Evolutionary conservation across 1,140 invertebrate species (phyloP).

Genomic region (Saccostrea cuccullata): DNA sequence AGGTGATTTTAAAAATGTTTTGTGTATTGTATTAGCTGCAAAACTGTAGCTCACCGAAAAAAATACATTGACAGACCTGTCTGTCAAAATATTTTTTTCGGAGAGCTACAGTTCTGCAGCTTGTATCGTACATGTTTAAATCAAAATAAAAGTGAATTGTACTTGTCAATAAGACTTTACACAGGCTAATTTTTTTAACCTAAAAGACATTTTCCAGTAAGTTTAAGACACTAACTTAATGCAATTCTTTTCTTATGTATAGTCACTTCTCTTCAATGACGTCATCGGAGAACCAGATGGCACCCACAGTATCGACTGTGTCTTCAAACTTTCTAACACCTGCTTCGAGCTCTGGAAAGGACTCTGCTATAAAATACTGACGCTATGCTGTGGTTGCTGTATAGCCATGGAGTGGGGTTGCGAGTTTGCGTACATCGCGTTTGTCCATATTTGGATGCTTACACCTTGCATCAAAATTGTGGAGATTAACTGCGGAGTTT

Average conservation of each 20-base stretch:
- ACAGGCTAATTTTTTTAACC: too few species aligned
- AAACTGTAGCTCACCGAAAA: too few species aligned
- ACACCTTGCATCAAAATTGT: constrained; percentile 70
- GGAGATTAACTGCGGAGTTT: constrained; percentile 82
- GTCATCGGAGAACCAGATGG: constrained; percentile 88
- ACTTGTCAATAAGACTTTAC: too few species aligned
- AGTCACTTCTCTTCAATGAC: constrained; percentile 82
- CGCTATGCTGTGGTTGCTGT: constrained; percentile 84
- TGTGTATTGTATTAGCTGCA: too few species aligned
- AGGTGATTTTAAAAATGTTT: too few species aligned
- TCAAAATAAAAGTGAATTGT: too few species aligned
- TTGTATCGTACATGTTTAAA: too few species aligned
- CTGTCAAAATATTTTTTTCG: too few species aligned
- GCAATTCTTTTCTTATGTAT: not conserved
- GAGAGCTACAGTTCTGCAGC: too few species aligned
- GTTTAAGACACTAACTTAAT: too few species aligned
- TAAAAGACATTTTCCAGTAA: too few species aligned
- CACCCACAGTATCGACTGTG: constrained; percentile 85
- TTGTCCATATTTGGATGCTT: constrained; percentile 79
- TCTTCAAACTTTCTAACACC: constrained; percentile 85
- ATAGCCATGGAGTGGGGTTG: constrained; percentile 85
- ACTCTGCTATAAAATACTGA: constrained; percentile 85
- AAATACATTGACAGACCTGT: too few species aligned
- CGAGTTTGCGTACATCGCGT: constrained; percentile 86
- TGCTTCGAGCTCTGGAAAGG: constrained; percentile 85